Percentiles rank a stretch among this genome's conserved stretches.
phyloP scores from a whole-genome alignment of 2,888 invertebrate genomes.

The Steinernema hermaphroditum region DNA sequence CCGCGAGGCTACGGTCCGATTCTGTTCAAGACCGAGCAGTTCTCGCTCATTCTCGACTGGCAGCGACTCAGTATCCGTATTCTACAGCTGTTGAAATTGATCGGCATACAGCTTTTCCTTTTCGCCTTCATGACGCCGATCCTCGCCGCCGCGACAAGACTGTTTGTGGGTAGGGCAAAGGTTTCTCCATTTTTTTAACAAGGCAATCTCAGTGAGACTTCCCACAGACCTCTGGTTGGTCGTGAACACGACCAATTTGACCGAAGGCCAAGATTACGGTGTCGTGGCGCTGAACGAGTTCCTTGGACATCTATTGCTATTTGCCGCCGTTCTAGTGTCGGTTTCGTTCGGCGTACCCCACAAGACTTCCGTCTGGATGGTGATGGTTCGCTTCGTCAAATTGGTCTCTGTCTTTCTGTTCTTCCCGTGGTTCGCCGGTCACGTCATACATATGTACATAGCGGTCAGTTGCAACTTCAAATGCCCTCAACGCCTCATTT shows the following conservation, averaged over 20 bases:
- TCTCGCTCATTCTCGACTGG: not conserved
- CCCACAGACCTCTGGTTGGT: not conserved
- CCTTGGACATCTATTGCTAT: not conserved
- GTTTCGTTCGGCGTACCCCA: not conserved
- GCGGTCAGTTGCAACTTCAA: not conserved
- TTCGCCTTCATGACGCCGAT: not conserved
- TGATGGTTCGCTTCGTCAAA: not conserved
- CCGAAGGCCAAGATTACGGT: not conserved
- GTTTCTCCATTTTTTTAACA: not conserved
- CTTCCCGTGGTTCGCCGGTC: not conserved
- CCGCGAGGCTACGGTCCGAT: slow-evolving; percentile 14
- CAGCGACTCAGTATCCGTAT: not conserved
- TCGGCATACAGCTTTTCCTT: not conserved
- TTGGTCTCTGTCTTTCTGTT: not conserved
- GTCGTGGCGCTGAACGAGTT: not conserved
- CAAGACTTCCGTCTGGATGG: too few species aligned
- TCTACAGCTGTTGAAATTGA: not conserved
- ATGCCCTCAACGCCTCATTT: not conserved
- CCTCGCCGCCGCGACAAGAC: not conserved
- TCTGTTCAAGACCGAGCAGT: slow-evolving; percentile 21
- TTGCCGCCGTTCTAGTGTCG: not conserved
- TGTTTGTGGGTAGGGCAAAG: not conserved
- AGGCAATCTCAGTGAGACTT: not conserved
- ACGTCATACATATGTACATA: not conserved
- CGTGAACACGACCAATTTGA: not conserved